These are phyloP conservation scores for Drosophila sp. DNA, from an alignment of 1,140 invertebrate genomes.

Conservation along the genomic window DNA sequence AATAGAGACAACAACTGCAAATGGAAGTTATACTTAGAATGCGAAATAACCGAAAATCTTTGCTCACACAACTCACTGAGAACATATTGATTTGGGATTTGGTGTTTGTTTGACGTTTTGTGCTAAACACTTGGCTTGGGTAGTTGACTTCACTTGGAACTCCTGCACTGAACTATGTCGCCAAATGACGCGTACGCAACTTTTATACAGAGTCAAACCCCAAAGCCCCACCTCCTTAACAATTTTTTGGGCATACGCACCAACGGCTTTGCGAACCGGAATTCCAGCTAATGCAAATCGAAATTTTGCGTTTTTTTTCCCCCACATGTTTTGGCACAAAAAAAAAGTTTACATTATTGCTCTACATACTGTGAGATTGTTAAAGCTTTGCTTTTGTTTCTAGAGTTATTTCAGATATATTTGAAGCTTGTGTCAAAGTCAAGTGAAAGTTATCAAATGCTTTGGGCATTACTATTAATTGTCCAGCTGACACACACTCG, in stretches of 20 bases:
- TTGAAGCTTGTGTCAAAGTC: conserved; percentile 31
- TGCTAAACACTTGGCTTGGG: conserved; percentile 7
- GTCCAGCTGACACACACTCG: neutral
- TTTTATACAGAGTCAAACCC: conserved; percentile 68
- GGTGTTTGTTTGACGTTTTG: conserved; percentile 16
- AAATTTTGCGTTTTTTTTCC: conserved; percentile 49
- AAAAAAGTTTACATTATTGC: conserved; percentile 47
- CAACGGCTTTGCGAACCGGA: conserved; percentile 58
- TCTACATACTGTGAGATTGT: conserved; percentile 37
- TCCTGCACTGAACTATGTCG: conserved; percentile 80
- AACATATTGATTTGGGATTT: conserved; percentile 69
- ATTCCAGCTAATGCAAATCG: conserved; percentile 66
- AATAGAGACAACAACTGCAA: conserved; percentile 69
- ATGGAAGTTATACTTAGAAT: neutral
- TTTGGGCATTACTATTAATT: conserved; percentile 1
- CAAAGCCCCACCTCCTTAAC: conserved; percentile 35
- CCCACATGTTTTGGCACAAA: conserved; percentile 25
- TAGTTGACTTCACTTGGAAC: conserved; percentile 59
- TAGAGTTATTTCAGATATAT: conserved; percentile 8
- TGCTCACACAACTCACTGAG: conserved; percentile 57
- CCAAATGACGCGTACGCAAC: conserved; percentile 67
- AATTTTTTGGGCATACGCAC: conserved; percentile 34
- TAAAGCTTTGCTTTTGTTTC: conserved; percentile 36
- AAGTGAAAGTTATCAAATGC: conserved; percentile 59
- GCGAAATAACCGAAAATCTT: neutral